Conservation (phyloP, 2,113 vertebrate species). For the Pipa parva region DNA sequence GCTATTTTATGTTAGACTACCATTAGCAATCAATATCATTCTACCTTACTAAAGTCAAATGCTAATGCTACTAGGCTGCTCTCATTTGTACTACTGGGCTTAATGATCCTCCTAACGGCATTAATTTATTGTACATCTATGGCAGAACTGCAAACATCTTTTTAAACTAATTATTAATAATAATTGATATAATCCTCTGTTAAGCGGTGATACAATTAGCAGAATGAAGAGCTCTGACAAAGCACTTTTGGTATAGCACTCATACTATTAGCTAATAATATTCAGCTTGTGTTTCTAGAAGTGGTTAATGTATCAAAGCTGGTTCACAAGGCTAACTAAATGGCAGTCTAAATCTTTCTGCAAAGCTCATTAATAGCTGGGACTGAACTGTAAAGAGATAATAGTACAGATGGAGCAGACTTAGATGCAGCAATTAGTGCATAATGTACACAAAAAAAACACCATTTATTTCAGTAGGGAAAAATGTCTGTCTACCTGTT, state of each 20-base stretch:
- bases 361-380: too few relatives aligned
- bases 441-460: neutral
- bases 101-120: neutral
- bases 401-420: too few relatives aligned
- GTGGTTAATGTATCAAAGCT: too few relatives aligned
- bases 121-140: neutral
- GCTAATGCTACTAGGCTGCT: neutral
- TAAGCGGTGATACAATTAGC: neutral
- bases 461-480: too few relatives aligned
- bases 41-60: neutral
- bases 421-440: neutral
- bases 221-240: neutral
- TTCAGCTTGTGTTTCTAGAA: too few relatives aligned
- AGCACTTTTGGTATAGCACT: neutral
- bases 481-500: too few relatives aligned
- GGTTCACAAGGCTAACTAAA: too few relatives aligned
- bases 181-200: neutral
- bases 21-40: neutral
- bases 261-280: neutral
- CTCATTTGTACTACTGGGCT: neutral
- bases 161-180: neutral
- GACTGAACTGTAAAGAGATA: too few relatives aligned
- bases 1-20: too few relatives aligned
- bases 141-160: neutral
- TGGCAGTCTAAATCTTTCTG: too few relatives aligned